Conservation (phyloP, 2,888 invertebrate species). For the Leptopilina myrica region DNA sequence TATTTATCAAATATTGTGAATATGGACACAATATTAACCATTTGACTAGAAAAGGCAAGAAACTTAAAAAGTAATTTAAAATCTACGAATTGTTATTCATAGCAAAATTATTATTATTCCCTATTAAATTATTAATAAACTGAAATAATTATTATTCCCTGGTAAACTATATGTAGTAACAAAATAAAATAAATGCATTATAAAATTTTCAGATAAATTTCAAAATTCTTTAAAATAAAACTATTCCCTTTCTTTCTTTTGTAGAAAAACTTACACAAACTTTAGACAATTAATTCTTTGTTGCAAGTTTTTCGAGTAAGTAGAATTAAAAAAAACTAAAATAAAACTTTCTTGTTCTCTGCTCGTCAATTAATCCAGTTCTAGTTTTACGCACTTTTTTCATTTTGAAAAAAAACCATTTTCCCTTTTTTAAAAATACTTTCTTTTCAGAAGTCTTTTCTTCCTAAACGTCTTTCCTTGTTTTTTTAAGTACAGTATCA, state of each 20-base stretch:
- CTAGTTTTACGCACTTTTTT: background rate
- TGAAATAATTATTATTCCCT: no score
- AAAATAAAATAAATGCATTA: background rate
- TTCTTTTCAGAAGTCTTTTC: background rate
- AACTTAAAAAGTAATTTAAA: background rate
- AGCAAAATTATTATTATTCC: no score
- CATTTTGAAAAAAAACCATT: background rate
- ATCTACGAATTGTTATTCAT: background rate
- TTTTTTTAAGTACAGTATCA: conserved; percentile 18
- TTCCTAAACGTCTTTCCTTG: background rate
- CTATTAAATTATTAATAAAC: no score
- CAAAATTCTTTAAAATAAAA: background rate
- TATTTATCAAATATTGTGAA: background rate
- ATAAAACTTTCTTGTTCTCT: background rate
- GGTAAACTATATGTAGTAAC: no score
- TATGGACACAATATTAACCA: background rate
- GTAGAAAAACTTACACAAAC: background rate
- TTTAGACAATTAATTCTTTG: background rate
- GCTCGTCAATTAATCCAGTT: background rate
- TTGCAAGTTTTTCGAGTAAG: conserved; percentile 1
- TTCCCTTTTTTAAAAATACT: background rate
- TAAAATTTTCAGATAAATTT: no score
- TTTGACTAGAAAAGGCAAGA: conserved; percentile 29
- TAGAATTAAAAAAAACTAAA: background rate
- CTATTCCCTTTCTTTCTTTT: background rate